Evolutionary conservation across 1,140 invertebrate species (phyloP).

Genomic region (Caenorhabditis inopinata): DNA sequence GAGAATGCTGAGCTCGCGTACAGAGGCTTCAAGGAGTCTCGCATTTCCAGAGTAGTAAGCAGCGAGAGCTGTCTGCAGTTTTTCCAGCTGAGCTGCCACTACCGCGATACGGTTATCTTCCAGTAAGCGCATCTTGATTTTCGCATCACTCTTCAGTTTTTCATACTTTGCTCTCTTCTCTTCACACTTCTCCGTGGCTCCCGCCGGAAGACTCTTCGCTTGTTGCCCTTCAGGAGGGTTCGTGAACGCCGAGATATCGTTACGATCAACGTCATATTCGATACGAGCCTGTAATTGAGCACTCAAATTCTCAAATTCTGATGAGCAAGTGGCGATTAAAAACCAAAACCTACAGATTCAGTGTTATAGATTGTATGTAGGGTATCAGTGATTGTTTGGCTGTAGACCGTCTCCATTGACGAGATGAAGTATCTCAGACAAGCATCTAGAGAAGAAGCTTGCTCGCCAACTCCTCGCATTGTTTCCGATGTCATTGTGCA

Average conservation of each 20-base stretch:
- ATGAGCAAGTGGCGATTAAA: not conserved
- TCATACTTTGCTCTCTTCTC: constrained; percentile 35
- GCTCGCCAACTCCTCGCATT: constrained; percentile 19
- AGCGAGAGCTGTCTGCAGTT: constrained; percentile 36
- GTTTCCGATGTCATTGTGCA: constrained; percentile 34
- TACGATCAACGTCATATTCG: constrained; percentile 39
- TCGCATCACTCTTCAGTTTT: constrained; percentile 36
- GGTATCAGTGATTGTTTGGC: constrained; percentile 42
- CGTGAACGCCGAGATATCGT: constrained; percentile 10
- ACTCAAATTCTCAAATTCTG: not conserved
- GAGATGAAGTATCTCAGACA: constrained; percentile 43
- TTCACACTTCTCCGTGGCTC: not conserved
- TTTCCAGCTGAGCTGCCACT: constrained; percentile 34
- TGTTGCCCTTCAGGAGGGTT: not conserved
- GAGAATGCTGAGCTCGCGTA: constrained; percentile 22
- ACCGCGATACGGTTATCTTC: constrained; percentile 43
- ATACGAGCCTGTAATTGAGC: constrained; percentile 28
- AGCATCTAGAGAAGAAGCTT: constrained; percentile 2
- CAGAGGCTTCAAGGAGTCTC: constrained; percentile 6
- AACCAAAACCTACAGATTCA: not conserved
- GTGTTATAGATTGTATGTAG: constrained; percentile 41
- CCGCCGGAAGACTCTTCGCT: not conserved
- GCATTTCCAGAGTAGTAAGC: constrained; percentile 45
- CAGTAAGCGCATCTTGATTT: constrained; percentile 38
- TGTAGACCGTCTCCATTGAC: constrained; percentile 39